Base-by-base conservation (phyloP, 2,113 vertebrate genomes). In the Campylorhamphus procurvoides region DNA sequence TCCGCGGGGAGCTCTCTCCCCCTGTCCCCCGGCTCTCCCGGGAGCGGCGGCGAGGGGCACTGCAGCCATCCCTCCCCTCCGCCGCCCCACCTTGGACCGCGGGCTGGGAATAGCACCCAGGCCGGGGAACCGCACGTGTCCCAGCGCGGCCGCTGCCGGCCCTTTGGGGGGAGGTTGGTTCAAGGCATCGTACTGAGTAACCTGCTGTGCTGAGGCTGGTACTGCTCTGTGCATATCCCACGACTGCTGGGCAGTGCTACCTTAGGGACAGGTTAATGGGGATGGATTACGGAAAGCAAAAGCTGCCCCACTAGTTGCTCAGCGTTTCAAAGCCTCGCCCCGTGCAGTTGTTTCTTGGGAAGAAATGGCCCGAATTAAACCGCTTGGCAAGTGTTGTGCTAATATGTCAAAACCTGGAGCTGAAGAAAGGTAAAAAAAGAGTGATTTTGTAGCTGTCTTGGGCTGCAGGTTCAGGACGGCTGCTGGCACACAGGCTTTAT, bases 101-200 rank as follows among this genome's bases (percentile, higher is more conserved):
- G 0, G 0, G 10, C 28, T 7, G 58, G 33, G 5, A 10, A 2
- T 3, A 8, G 1, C 4, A 0, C 4, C 0, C 18, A 1, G 8
- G 0, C 50, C 10, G 31, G 2, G 14, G 3, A 1, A 7, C 12
- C 2, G 14, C 18, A 0, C 44, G 44, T 44, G 44, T 44, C 44
- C 44, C 44, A 44, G 76, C 25, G 40, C 40, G 37, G 37, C 37
- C 37, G 37, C 37, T 37, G 37, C 40, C 40, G 9, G 40, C 40
- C 40, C 40, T 37, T 37, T 37, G 37, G 37, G 37, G 37, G 37
- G 37, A 37, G 37, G 37, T 37, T 37, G 37, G 37, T 37, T 27
- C 27, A 42, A 27, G 31, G 29, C 4, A 12, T 3, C 33, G 2
- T 5, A 0, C 7, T 16, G 1, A 56, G 4, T 24, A 12, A 22